phyloP scores from a whole-genome alignment of 2,113 vertebrate species.

The Phylloscopus trochilus region DNA sequence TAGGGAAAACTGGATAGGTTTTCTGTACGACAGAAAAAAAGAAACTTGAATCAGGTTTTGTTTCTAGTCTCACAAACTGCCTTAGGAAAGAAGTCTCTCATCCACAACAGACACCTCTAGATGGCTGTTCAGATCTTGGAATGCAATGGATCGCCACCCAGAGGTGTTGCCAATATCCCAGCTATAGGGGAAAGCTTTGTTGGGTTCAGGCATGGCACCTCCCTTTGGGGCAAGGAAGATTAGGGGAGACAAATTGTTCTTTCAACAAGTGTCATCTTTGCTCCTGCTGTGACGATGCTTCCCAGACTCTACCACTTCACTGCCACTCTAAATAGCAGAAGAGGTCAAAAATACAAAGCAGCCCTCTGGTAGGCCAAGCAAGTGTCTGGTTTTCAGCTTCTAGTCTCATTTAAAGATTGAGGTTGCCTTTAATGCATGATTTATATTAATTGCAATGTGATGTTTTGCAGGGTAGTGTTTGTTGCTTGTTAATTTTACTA shows the following conservation, averaged over 20 bases:
- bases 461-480: background rate
- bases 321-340: background rate
- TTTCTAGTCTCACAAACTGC: background rate
- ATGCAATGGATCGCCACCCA: background rate
- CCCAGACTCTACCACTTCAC: background rate
- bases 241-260: background rate
- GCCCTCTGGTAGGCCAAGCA: background rate
- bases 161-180: background rate
- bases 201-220: background rate
- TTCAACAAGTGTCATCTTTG: background rate
- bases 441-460: background rate
- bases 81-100: background rate
- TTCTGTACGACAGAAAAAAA: conserved; percentile 71
- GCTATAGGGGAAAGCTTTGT: background rate
- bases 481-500: background rate
- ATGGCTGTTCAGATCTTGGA: background rate
- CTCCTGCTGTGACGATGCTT: background rate
- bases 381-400: background rate
- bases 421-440: background rate
- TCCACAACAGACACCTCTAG: background rate
- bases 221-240: background rate
- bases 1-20: conserved; percentile 85
- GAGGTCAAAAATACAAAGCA: background rate
- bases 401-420: background rate
- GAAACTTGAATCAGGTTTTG: background rate